Base-by-base conservation (phyloP, 1,140 invertebrate genomes). In the Theocolax elegans region DNA sequence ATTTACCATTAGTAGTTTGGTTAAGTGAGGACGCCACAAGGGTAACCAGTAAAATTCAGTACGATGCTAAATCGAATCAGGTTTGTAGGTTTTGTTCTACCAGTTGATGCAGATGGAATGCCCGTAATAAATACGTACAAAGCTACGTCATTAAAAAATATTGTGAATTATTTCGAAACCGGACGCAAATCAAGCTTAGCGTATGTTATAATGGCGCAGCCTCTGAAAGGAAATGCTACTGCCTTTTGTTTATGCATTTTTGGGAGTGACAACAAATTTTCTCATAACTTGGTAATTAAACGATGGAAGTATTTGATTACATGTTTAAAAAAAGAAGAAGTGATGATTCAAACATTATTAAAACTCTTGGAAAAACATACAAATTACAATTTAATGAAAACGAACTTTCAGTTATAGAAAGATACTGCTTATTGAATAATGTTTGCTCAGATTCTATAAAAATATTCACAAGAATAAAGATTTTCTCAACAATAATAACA, bases 21-120 rank as follows among this genome's bases (percentile, higher is more conserved):
- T 23, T 74, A 10, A 74, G 70, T 63, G 73, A 74, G 42, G 69
- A 74, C 62, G 53, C 63, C 17, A 74, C 65, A 51, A 31, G 73
- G 40, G 72, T 72, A 15, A 71, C 64, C 19, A 67, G 67, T n/a
- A 70, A 62, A 49, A 48, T 72, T 21, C 64, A 72, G 54, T 75
- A 72, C 56, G 67, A 75, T 48, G 17, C 63, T 31, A 62, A 60
- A 53, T 62, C 48, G 3, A 71, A 75, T 54, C 56, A 75, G 65
- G 15, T 72, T 25, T 46, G 67, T n/a, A 6, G 49, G 67, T 9
- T 68, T 72, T 40, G 53, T 75, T 17, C 21, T 72, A 49, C 67
- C 51, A 7, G 46, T 29, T 25, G 59, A 75, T 46, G n/a, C 44
- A 40, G 49, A 72, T 21, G 23, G 46, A 25, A 67, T 72, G 62